phyloP scores from a whole-genome alignment of 2,888 invertebrate species.

The Meloe dianella region DNA sequence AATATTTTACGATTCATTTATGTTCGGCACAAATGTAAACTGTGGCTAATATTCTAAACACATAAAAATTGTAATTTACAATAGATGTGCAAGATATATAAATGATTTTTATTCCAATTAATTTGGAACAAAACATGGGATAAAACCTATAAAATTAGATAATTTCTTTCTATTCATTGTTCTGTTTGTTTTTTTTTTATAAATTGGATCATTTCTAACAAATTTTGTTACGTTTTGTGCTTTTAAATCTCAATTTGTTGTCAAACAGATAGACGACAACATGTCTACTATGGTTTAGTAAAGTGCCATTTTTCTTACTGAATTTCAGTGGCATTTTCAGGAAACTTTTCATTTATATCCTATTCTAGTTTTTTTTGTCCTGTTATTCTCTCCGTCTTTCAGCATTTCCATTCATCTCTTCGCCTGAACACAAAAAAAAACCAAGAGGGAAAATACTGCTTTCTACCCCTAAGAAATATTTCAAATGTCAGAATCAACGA shows the following conservation, averaged over 20 bases:
- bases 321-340: conserved; percentile 20
- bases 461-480: conserved; percentile 4
- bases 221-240: background rate
- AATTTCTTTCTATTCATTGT: background rate
- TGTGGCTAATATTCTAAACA: conserved; percentile 8
- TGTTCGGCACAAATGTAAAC: conserved; percentile 9
- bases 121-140: no score
- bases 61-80: conserved; percentile 4
- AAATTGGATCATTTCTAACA: no score
- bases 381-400: conserved; percentile 8
- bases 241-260: conserved; percentile 11
- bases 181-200: no score
- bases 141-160: no score
- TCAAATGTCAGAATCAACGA: conserved; percentile 21
- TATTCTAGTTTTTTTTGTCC: background rate
- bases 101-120: no score
- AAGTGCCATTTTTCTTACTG: conserved; percentile 10
- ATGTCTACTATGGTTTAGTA: background rate
- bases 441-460: background rate
- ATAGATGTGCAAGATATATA: background rate
- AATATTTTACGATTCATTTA: conserved; percentile 12
- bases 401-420: background rate
- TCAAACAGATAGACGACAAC: background rate
- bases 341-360: conserved; percentile 21
- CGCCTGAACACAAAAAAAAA: background rate